Conservation (phyloP, 2,888 invertebrate genomes). For the Lysandra coridon region DNA sequence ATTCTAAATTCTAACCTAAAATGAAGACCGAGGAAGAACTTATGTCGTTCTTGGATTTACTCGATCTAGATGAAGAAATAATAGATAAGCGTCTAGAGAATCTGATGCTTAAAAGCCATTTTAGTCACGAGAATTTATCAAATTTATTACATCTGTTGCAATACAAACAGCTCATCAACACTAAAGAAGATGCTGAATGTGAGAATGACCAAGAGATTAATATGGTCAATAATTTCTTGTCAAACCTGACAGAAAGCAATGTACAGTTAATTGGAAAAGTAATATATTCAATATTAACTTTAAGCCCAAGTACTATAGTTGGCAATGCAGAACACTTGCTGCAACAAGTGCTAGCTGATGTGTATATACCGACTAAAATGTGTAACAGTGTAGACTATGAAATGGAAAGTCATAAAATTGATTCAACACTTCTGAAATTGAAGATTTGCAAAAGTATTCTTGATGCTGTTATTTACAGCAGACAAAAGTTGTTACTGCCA, state of each 20-base stretch:
- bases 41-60: constrained; percentile 62
- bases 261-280: constrained; percentile 59
- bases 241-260: constrained; percentile 49
- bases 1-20: constrained; percentile 40
- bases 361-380: constrained; percentile 45
- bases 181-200: constrained; percentile 63
- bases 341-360: constrained; percentile 61
- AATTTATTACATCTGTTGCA: constrained; percentile 59
- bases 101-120: constrained; percentile 54
- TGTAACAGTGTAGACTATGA: constrained; percentile 37
- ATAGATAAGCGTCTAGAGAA: constrained; percentile 60
- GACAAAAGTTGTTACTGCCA: constrained; percentile 50
- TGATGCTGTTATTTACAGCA: constrained; percentile 51
- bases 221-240: constrained; percentile 58
- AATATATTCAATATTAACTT: constrained; percentile 52
- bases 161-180: constrained; percentile 68
- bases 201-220: constrained; percentile 61
- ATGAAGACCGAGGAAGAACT: constrained; percentile 49
- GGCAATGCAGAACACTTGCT: constrained; percentile 69
- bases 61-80: constrained; percentile 69
- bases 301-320: constrained; percentile 54
- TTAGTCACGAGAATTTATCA: constrained; percentile 55
- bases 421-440: constrained; percentile 47
- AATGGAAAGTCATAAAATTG: constrained; percentile 35
- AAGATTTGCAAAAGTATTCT: constrained; percentile 61